phyloP scores from a whole-genome alignment of 2,797 vertebrate genomes.

The Coranthus polyacanthus region DNA sequence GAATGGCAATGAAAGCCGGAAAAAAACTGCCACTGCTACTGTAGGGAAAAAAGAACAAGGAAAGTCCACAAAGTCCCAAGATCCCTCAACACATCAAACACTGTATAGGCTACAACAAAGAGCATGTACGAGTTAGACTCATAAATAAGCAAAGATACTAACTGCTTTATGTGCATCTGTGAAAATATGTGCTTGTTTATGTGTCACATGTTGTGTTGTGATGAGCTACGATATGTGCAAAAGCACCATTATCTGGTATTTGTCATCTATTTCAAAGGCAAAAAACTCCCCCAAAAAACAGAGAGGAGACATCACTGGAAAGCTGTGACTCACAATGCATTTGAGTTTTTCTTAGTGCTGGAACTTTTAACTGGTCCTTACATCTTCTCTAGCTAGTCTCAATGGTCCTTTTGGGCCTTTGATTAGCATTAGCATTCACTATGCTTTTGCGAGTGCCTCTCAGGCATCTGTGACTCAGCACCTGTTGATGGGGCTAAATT shows the following conservation, averaged over 20 bases:
- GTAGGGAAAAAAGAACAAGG: slow-evolving; percentile 43
- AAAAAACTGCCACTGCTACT: slow-evolving; percentile 9
- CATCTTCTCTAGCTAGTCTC: slow-evolving; percentile 50
- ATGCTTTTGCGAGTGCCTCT: slow-evolving; percentile 59
- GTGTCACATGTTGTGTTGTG: slow-evolving; percentile 41
- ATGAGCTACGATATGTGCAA: slow-evolving; percentile 24
- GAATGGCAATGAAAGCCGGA: not conserved
- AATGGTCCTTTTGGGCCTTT: slow-evolving; percentile 57
- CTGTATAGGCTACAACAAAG: slow-evolving; percentile 43
- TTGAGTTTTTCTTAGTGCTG: slow-evolving; percentile 25
- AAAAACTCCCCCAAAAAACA: too few relatives aligned
- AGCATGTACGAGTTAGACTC: slow-evolving; percentile 54
- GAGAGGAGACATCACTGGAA: slow-evolving; percentile 37
- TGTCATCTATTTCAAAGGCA: slow-evolving; percentile 46
- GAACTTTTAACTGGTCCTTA: slow-evolving; percentile 52
- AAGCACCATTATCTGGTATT: slow-evolving; percentile 35
- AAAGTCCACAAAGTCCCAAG: slow-evolving; percentile 48
- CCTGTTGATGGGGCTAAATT: slow-evolving; percentile 61
- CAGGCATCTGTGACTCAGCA: slow-evolving; percentile 57
- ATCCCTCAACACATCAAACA: slow-evolving; percentile 53
- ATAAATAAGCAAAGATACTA: slow-evolving; percentile 56
- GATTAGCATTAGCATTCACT: slow-evolving; percentile 75
- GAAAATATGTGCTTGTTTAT: slow-evolving; percentile 29
- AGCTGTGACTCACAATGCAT: slow-evolving; percentile 39
- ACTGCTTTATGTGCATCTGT: slow-evolving; percentile 35